Evolutionary conservation across 2,113 vertebrate species (phyloP), one percentile per base, ranked within the genome.

Genomic region (Agapornis roseicollis): DNA sequence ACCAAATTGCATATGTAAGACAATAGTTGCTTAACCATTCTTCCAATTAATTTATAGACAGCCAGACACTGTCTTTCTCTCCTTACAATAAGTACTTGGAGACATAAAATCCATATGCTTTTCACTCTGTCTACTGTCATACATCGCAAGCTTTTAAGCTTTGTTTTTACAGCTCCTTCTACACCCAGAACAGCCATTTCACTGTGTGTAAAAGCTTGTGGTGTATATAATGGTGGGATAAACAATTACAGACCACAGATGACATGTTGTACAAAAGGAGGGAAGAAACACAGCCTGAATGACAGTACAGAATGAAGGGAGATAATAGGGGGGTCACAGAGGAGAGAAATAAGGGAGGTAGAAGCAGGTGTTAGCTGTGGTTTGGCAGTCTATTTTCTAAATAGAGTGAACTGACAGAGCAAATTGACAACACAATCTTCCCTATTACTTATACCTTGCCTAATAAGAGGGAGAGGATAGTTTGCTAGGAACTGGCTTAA

Each of bases 161-260:
- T 85, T 33, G 9, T 71, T 83, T 97, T 97, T 95, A 95, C 50
- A 53, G 68, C 82, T 80, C 55, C 17, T 93, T 96, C 95, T 95
- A 95, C 79, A 89, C 68, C 44, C 74, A 86, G 91, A 89, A 53
- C 66, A 91, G 74, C 46, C 25, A 89, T 88, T 95, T 91, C 71
- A 55, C 68, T 72, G 50, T 71, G 63, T 93, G 28, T 97, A 96
- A 96, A 97, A 95, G 1, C 93, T 96, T 94, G 93, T 95, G 94
- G 70, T 65, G 73, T 93, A 83, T 93, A 85, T 87, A 96, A 95
- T 63, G n/a, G 70, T 60, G 90, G 71, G 76, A 82, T 86, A 96
- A 96, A 94, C 94, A 96, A 72, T 90, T 74, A 78, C 37, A 85
- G 81, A 44, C 39, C 78, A 50, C n/a, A 77, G 76, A 80, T 78